These are phyloP conservation scores for Sinohyriopsis cumingii DNA, from an alignment of 2,888 invertebrate species.

Conservation along the genomic window DNA sequence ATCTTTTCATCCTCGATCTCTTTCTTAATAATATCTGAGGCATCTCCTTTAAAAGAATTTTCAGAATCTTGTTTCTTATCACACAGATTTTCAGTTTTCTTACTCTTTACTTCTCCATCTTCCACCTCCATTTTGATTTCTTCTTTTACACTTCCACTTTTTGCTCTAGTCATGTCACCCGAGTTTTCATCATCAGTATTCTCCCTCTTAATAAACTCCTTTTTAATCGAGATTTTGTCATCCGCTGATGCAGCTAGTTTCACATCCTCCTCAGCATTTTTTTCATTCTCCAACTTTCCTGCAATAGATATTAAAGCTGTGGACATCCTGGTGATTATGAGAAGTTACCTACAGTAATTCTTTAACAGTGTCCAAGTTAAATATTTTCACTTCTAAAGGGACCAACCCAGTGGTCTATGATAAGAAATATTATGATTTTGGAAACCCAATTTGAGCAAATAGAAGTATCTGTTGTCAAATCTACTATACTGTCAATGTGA, in stretches of 20 bases:
- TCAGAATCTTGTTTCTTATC: constrained; percentile 6
- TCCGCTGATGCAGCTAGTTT: constrained; percentile 6
- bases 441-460: too few species aligned
- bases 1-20: constrained; percentile 22
- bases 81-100: constrained; percentile 22
- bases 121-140: constrained; percentile 25
- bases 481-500: too few species aligned
- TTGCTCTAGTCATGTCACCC: not conserved
- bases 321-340: too few species aligned
- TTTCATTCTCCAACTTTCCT: not conserved
- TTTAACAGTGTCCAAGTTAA: too few species aligned
- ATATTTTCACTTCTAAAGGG: too few species aligned
- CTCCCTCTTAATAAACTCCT: not conserved
- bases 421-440: too few species aligned
- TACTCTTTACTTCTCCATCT: constrained; percentile 15
- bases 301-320: too few species aligned
- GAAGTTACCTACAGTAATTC: too few species aligned
- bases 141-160: not conserved
- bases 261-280: not conserved
- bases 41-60: constrained; percentile 16
- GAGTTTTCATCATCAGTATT: too few species aligned
- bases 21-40: constrained; percentile 45
- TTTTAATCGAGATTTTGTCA: not conserved
- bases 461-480: too few species aligned
- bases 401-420: too few species aligned